Evolutionary conservation across 2,113 vertebrate genomes (phyloP).

Genomic region (Burhinus oedicnemus): DNA sequence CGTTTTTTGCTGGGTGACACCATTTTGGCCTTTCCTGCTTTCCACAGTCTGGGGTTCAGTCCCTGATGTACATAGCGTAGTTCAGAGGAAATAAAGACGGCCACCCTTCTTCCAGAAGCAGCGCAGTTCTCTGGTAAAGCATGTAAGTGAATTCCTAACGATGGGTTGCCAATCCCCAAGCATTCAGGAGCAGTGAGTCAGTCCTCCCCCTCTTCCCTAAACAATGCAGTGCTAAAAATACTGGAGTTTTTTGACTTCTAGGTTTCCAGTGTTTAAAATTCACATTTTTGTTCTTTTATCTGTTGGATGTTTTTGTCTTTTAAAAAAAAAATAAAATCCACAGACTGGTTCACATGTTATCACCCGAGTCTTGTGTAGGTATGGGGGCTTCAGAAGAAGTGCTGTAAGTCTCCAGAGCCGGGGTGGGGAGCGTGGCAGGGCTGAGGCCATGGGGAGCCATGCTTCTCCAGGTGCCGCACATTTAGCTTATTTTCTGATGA

Average conservation of each 20-base stretch:
- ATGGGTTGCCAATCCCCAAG: background rate
- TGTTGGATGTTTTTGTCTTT: background rate
- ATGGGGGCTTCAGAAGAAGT: background rate
- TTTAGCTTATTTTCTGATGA: background rate
- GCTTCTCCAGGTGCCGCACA: background rate
- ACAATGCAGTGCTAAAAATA: background rate
- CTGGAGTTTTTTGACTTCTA: background rate
- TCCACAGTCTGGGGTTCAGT: background rate
- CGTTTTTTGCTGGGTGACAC: background rate
- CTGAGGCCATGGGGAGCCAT: background rate
- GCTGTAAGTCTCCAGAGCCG: background rate
- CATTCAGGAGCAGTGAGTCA: slow-evolving; percentile 26
- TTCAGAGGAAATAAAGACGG: background rate
- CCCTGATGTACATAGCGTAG: rapidly evolving
- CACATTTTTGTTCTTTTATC: background rate
- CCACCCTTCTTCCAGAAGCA: background rate
- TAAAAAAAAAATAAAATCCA: background rate
- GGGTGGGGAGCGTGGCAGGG: background rate
- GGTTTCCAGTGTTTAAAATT: background rate
- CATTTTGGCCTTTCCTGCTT: background rate
- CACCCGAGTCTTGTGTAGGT: background rate
- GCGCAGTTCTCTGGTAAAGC: background rate
- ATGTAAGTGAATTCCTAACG: background rate
- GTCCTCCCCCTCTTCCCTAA: background rate
- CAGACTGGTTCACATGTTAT: background rate